These are phyloP conservation scores for Mimumesa dahlbomi DNA, from an alignment of 2,888 invertebrate genomes.

Conservation along the genomic window DNA sequence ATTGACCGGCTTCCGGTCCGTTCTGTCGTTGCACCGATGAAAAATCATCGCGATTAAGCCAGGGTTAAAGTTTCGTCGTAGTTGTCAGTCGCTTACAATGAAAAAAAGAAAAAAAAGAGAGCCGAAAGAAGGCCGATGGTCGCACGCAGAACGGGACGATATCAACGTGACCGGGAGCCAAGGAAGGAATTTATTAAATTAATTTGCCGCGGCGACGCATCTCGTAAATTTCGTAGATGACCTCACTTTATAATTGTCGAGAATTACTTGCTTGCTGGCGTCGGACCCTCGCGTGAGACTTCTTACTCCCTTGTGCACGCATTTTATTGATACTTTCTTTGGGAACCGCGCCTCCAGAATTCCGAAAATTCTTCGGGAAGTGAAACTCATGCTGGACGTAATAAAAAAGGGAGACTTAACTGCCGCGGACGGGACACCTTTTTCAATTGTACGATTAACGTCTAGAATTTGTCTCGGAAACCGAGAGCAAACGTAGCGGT, in stretches of 20 bases:
- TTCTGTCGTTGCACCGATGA: slow-evolving; percentile 7
- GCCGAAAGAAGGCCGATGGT: slow-evolving; percentile 39
- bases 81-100: slow-evolving; percentile 1
- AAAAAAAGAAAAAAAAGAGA: slow-evolving; percentile 10
- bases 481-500: too few species aligned
- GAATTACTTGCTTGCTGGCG: slow-evolving; percentile 68
- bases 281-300: slow-evolving; percentile 42
- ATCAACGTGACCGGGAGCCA: slow-evolving; percentile 63
- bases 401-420: background rate
- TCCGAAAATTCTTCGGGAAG: slow-evolving; percentile 22
- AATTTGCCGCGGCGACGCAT: slow-evolving; percentile 79
- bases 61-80: slow-evolving; percentile 27
- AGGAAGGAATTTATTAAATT: slow-evolving; percentile 79
- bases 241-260: slow-evolving; percentile 80
- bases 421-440: too few species aligned
- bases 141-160: slow-evolving; percentile 40
- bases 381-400: background rate
- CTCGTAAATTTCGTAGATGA: slow-evolving; percentile 79
- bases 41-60: slow-evolving; percentile 26
- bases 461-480: too few species aligned
- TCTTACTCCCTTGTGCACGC: slow-evolving; percentile 33
- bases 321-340: slow-evolving; percentile 53
- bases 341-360: slow-evolving; percentile 30
- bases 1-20: slow-evolving; percentile 29
- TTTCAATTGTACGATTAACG: too few species aligned